These are phyloP conservation scores for Melanitta fusca DNA, from an alignment of 2,797 vertebrate genomes.

Conservation along the genomic window DNA sequence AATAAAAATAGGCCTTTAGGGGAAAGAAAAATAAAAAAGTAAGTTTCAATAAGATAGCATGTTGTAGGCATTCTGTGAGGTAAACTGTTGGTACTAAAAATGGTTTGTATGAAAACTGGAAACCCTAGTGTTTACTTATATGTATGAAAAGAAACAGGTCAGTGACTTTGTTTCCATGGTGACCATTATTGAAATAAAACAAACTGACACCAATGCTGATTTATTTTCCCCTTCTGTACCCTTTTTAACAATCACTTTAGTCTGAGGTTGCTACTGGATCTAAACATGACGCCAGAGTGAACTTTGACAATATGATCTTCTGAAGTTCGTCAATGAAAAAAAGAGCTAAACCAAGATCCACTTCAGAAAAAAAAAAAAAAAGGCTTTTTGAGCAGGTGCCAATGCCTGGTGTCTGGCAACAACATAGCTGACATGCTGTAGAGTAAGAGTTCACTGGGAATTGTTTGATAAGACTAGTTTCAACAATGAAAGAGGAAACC, in stretches of 20 bases:
- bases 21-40: background rate
- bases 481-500: background rate
- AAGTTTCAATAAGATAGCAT: background rate
- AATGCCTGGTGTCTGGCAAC: background rate
- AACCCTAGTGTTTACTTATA: conserved; percentile 70
- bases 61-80: background rate
- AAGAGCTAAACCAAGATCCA: background rate
- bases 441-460: background rate
- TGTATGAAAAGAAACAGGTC: conserved; percentile 77
- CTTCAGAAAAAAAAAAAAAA: background rate
- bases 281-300: conserved; percentile 32
- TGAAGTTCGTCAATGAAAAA: conserved; percentile 4
- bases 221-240: conserved; percentile 55
- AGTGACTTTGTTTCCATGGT: conserved; percentile 81
- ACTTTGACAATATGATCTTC: background rate
- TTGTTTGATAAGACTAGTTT: background rate
- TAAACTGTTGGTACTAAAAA: conserved; percentile 35
- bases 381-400: background rate
- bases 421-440: background rate
- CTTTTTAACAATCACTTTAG: conserved; percentile 50
- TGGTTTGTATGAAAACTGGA: conserved; percentile 54
- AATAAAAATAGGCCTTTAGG: background rate
- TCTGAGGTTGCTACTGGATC: conserved; percentile 26
- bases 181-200: conserved; percentile 77
- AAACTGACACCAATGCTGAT: conserved; percentile 72